These are phyloP conservation scores for Candidula unifasciata DNA, from an alignment of 2,888 invertebrate species.

Conservation along the genomic window DNA sequence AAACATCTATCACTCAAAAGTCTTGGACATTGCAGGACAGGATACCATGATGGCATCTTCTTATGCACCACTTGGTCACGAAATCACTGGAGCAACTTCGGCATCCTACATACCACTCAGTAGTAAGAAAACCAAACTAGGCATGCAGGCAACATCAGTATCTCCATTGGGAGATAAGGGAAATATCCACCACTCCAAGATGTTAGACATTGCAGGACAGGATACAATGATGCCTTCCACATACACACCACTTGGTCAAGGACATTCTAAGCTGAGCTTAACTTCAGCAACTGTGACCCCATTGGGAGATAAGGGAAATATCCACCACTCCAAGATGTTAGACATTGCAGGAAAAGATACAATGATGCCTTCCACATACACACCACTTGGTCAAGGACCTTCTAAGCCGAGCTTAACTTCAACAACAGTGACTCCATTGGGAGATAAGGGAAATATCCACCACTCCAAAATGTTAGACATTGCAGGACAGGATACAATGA, in stretches of 20 bases:
- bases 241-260: not conserved
- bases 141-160: not conserved
- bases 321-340: constrained; percentile 31
- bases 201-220: constrained; percentile 39
- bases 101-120: not conserved
- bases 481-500: constrained; percentile 34
- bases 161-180: constrained; percentile 20
- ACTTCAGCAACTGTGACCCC: constrained; percentile 3
- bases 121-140: constrained; percentile 4
- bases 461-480: constrained; percentile 45
- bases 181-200: not conserved
- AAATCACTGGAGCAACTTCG: constrained; percentile 15
- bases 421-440: constrained; percentile 17
- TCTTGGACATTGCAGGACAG: constrained; percentile 41
- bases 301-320: constrained; percentile 43
- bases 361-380: not conserved
- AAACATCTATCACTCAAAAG: constrained; percentile 37
- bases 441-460: constrained; percentile 38
- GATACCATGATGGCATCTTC: constrained; percentile 41
- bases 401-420: not conserved
- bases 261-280: not conserved
- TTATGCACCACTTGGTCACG: constrained; percentile 21
- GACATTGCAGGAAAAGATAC: constrained; percentile 42
- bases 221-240: not conserved
- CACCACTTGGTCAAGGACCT: not conserved